A percentile compares a stretch with the other conserved stretches of the same genome.
These are phyloP conservation scores for Uropetala carovei DNA, from an alignment of 2,888 invertebrate genomes.

Conservation along the genomic window DNA sequence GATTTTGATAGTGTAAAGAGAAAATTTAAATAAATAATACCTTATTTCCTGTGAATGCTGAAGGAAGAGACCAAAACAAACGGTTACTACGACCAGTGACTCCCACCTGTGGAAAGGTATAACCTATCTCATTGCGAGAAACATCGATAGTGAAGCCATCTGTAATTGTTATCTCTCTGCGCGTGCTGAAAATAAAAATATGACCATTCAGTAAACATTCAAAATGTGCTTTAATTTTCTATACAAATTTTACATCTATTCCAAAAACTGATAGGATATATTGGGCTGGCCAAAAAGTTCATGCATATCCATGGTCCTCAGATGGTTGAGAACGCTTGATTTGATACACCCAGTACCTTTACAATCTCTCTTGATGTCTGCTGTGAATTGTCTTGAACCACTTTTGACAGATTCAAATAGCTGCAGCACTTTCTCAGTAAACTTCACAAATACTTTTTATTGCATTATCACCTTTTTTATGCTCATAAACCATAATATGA, in stretches of 20 bases:
- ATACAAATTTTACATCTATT: background rate
- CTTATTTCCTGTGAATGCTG: constrained; percentile 79
- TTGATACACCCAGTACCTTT: too few species aligned
- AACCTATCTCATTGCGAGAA: constrained; percentile 80
- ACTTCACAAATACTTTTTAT: too few species aligned
- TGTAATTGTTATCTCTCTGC: constrained; percentile 74
- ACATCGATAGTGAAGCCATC: constrained; percentile 78
- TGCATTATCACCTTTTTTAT: too few species aligned
- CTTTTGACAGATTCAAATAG: too few species aligned
- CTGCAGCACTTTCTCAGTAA: too few species aligned
- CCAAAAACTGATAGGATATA: background rate
- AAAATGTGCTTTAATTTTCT: background rate
- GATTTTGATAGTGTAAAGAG: background rate
- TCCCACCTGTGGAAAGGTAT: constrained; percentile 74
- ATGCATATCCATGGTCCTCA: too few species aligned
- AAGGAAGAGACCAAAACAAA: constrained; percentile 87
- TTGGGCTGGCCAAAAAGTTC: too few species aligned
- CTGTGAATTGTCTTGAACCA: too few species aligned
- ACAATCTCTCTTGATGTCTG: too few species aligned
- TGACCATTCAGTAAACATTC: background rate
- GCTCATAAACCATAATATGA: too few species aligned
- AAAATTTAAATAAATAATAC: constrained; percentile 70
- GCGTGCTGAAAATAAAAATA: constrained; percentile 71
- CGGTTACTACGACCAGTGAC: constrained; percentile 74
- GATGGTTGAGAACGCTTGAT: too few species aligned